Base-by-base conservation (phyloP, 2,113 vertebrate species). In the Hucho hucho region DNA sequence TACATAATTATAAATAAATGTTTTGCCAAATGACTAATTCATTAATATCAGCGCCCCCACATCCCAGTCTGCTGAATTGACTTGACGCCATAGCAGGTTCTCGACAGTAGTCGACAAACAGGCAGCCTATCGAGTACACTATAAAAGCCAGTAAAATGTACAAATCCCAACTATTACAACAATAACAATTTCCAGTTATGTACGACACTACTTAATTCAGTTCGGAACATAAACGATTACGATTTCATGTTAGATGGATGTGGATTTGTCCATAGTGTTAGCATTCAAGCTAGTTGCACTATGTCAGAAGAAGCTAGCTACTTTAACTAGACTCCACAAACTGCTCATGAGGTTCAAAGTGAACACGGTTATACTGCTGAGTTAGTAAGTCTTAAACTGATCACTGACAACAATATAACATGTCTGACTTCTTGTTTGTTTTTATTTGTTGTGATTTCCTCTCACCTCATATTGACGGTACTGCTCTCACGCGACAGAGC, bases 391-490 rank as follows among this genome's bases (percentile, higher is more conserved):
- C 2, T 22, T 22, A 16, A n/a, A n/a, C 6, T 3, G 16, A 63
- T 22, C 5, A 63, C 59, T 63, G 59, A n/a, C 7, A 3, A 16
- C 16, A 63, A 63, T 11, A 25, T 16, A 63, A 63, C 20, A 11
- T 22, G 24, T 24, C 22, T 63, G 7, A 25, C 20, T 63, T 63
- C 22, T 4, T 63, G 25, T 24, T 28, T 16, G 22, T 13, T 25
- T 6, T 65, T 6, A 43, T 24, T 24, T 4, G 12, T 13, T 69
- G 22, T n/a, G 4, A 24, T 20, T 69, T 24, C 18, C 11, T n/a
- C 67, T 69, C 67, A 69, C 67, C 67, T 69, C 67, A 69, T 69
- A 11, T 69, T 69, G 37, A 47, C 43, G 67, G 67, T 46, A 5
- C 4, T 46, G 43, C 16, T 24, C 43, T 1, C 37, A 47, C 67